Evolutionary conservation across 2,113 vertebrate genomes (phyloP).

Genomic region (Aramus guarauna): DNA sequence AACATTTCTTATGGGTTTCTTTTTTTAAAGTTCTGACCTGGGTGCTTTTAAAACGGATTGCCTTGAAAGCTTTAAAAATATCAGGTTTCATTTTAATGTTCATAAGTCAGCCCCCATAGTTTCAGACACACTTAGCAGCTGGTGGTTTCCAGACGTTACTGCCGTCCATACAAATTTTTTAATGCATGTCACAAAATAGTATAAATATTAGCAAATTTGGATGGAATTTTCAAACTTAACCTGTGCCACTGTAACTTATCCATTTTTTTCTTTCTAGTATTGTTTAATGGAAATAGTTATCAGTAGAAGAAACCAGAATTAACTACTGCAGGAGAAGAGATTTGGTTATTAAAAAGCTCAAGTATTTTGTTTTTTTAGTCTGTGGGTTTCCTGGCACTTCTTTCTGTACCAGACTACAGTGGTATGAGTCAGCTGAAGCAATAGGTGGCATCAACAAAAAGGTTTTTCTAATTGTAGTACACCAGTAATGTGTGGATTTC

Average conservation of each 20-base stretch:
- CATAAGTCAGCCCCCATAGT: slow-evolving; percentile 59
- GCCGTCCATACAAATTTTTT: slow-evolving; percentile 47
- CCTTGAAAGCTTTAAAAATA: slow-evolving; percentile 68
- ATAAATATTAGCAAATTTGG: slow-evolving; percentile 53
- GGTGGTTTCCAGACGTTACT: slow-evolving; percentile 65
- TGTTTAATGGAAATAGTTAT: background rate
- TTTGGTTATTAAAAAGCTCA: background rate
- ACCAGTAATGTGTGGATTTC: background rate
- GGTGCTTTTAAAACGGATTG: slow-evolving; percentile 64
- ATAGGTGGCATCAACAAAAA: background rate
- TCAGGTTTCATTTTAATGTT: slow-evolving; percentile 71
- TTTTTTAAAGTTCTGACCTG: slow-evolving; percentile 56
- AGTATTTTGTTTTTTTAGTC: background rate
- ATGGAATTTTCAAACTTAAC: slow-evolving; percentile 22
- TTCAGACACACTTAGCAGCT: slow-evolving; percentile 59
- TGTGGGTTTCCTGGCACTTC: background rate
- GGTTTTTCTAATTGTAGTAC: background rate
- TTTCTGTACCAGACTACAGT: background rate
- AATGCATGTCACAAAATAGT: slow-evolving; percentile 13
- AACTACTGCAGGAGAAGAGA: background rate
- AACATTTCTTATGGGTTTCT: slow-evolving; percentile 34
- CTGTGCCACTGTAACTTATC: background rate
- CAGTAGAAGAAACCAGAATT: background rate
- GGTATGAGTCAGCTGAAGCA: background rate
- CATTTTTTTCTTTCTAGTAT: background rate